phyloP scores from a whole-genome alignment of 2,888 invertebrate species.

The Stictocephala bisonia region DNA sequence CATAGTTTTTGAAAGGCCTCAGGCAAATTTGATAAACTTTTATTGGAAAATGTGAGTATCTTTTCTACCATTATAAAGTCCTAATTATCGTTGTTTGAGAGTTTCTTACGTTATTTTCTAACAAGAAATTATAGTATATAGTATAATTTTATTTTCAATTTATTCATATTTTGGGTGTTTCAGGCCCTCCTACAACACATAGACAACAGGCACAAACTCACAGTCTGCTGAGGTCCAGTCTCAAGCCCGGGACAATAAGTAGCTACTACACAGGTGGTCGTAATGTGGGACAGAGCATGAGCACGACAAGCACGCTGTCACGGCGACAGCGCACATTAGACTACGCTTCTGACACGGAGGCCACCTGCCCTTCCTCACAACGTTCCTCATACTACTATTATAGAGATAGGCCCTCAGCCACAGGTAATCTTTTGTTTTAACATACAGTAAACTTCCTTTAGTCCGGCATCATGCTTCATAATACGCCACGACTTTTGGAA shows the following conservation, averaged over 20 bases:
- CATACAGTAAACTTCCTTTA: neutral
- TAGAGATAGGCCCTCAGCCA: slow-evolving; percentile 58
- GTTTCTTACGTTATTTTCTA: too few species aligned
- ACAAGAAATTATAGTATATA: too few species aligned
- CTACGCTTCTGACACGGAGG: slow-evolving; percentile 96
- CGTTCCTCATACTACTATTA: slow-evolving; percentile 78
- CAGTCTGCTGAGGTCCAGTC: slow-evolving; percentile 67
- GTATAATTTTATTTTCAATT: too few species aligned
- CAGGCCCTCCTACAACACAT: slow-evolving; percentile 63
- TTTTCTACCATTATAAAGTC: too few species aligned
- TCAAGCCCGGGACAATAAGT: slow-evolving; percentile 50
- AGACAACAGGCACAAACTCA: slow-evolving; percentile 76
- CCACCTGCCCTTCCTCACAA: slow-evolving; percentile 67
- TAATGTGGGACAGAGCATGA: slow-evolving; percentile 31
- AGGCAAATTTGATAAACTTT: too few species aligned
- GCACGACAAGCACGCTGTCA: slow-evolving; percentile 68
- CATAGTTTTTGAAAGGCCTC: too few species aligned
- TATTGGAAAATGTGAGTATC: too few species aligned
- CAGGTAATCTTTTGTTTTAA: neutral
- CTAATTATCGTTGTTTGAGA: too few species aligned
- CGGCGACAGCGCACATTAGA: slow-evolving; percentile 83
- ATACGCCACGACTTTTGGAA: too few species aligned
- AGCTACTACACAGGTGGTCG: slow-evolving; percentile 43
- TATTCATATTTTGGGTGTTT: too few species aligned
- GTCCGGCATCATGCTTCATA: slow-evolving; percentile 16